phyloP scores from a whole-genome alignment of 2,888 invertebrate genomes.

The Troides aeacus region DNA sequence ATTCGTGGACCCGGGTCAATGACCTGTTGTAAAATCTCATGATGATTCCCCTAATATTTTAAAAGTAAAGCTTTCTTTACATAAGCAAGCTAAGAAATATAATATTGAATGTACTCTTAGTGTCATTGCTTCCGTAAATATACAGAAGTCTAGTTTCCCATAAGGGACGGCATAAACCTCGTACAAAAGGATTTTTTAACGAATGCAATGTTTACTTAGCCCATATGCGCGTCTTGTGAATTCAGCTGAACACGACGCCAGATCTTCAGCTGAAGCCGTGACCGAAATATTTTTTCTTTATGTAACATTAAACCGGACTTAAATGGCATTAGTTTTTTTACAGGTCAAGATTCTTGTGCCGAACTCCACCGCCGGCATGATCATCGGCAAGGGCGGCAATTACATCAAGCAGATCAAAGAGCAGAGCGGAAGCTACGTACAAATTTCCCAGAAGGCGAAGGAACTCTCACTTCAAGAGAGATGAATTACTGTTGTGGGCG shows the following conservation, averaged over 20 bases:
- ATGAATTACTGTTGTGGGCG: slow-evolving; percentile 95
- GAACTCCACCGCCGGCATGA: slow-evolving; percentile 98
- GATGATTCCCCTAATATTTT: too few relatives aligned
- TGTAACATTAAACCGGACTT: background rate
- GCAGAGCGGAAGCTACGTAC: slow-evolving; percentile 95
- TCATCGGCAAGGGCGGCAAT: slow-evolving; percentile 97
- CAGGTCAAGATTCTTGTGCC: slow-evolving; percentile 96
- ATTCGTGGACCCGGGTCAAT: too few relatives aligned
- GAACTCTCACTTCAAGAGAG: slow-evolving; percentile 95
- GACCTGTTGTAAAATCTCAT: too few relatives aligned
- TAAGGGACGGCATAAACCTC: slow-evolving; percentile 1
- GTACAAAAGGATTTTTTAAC: slow-evolving; percentile 27
- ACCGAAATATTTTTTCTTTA: background rate
- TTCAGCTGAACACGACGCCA: slow-evolving; percentile 6
- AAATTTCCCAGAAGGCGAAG: slow-evolving; percentile 98
- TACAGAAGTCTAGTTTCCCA: slow-evolving; percentile 10
- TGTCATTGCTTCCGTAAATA: background rate
- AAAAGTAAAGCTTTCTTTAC: too few relatives aligned
- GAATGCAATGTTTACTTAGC: slow-evolving; percentile 18
- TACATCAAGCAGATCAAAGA: slow-evolving; percentile 98
- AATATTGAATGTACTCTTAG: too few relatives aligned
- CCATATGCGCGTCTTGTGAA: slow-evolving; percentile 18
- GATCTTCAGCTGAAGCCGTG: slow-evolving; percentile 3
- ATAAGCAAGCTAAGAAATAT: too few relatives aligned
- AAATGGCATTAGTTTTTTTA: slow-evolving; percentile 31